A percentile compares a stretch with the other conserved stretches of the same genome.
Evolutionary conservation across 2,888 invertebrate genomes (phyloP).

Genomic region (Allygus modestus): DNA sequence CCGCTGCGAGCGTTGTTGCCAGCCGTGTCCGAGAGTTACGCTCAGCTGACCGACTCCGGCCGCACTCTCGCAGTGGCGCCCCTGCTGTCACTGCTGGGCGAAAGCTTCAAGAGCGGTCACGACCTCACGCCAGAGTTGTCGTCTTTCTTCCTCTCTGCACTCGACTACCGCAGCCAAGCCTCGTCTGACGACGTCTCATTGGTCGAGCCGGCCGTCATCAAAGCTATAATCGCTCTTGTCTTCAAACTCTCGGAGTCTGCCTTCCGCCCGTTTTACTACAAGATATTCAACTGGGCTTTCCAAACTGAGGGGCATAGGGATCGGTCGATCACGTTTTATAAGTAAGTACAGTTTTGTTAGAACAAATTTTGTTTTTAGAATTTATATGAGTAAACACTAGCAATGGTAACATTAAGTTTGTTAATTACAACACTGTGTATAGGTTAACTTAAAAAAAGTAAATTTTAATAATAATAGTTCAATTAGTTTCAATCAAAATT

Average conservation of each 20-base stretch:
- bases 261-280: constrained; percentile 92
- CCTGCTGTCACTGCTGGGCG: constrained; percentile 86
- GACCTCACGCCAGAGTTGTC: constrained; percentile 76
- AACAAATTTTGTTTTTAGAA: neutral
- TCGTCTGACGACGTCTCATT: constrained; percentile 75
- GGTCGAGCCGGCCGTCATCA: constrained; percentile 86
- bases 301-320: constrained; percentile 80
- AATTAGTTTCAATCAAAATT: too few species aligned
- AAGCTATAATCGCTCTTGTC: constrained; percentile 87
- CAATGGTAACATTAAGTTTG: too few species aligned
- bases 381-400: too few species aligned
- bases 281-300: constrained; percentile 92
- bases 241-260: constrained; percentile 92
- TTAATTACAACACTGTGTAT: too few species aligned
- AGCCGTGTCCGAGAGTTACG: constrained; percentile 82
- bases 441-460: too few species aligned
- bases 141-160: constrained; percentile 84
- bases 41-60: constrained; percentile 78
- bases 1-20: constrained; percentile 88
- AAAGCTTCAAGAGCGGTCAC: constrained; percentile 79
- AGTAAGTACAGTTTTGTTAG: constrained; percentile 74
- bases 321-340: constrained; percentile 89
- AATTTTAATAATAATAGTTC: too few species aligned
- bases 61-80: constrained; percentile 81
- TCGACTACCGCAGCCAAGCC: constrained; percentile 80